These are phyloP conservation scores for Dicrurus megarhynchus DNA, from an alignment of 2,113 vertebrate genomes.

Conservation along the genomic window DNA sequence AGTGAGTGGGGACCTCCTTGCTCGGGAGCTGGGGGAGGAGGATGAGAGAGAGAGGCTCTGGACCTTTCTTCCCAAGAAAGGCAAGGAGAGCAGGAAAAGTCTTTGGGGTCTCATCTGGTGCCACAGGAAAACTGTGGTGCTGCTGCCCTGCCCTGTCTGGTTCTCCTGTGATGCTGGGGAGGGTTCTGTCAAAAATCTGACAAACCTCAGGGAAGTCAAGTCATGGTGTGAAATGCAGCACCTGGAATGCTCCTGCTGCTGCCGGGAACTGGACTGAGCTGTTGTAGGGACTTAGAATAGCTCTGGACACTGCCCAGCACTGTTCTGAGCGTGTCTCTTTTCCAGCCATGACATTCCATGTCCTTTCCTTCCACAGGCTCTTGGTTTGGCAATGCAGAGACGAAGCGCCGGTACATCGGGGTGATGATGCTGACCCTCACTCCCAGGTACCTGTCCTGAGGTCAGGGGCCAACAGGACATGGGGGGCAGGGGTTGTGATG, in stretches of 20 bases:
- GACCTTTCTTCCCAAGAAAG: background rate
- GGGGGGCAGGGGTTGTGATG: too few species aligned
- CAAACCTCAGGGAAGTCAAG: background rate
- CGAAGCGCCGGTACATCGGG: conserved; percentile 88
- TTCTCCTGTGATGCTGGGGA: background rate
- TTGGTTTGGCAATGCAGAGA: conserved; percentile 73
- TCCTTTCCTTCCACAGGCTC: conserved; percentile 71
- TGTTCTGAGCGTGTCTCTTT: background rate
- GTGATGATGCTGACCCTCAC: conserved; percentile 95
- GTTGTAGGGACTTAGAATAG: background rate
- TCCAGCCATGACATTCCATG: background rate
- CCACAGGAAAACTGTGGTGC: background rate
- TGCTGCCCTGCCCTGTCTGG: background rate
- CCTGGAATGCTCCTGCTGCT: background rate
- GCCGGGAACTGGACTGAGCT: background rate
- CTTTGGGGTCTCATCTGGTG: background rate
- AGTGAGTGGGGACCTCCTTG: conserved; percentile 68
- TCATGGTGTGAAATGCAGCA: background rate
- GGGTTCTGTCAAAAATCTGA: background rate
- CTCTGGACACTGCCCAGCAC: fast-evolving
- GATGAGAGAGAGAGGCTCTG: background rate
- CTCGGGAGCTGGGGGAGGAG: fast-evolving
- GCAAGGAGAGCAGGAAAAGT: background rate
- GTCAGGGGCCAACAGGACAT: too few species aligned
- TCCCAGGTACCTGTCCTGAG: conserved; percentile 74